Evolutionary conservation across 2,888 invertebrate species (phyloP), one percentile per base, ranked within the genome.

Genomic region (Salticus scenicus): DNA sequence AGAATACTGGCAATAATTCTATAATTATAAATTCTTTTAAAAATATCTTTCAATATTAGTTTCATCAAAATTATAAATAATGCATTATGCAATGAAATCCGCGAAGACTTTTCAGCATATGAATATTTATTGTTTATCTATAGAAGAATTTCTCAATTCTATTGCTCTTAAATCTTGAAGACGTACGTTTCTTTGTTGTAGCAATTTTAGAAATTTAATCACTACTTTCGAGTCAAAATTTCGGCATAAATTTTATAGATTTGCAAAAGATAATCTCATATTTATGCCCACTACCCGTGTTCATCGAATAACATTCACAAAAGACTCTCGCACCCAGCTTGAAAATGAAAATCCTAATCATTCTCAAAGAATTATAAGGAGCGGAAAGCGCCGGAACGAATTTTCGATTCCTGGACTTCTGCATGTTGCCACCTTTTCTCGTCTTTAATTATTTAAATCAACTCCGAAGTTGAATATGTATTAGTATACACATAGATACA

Each of bases 361-460:
- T 24, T 57, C 57, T 17, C 57, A 24, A 57, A 57, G 57, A 57
- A 57, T 57, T 57, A 57, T 24, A 57, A 17, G 17, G 24, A 24
- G 57, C 1, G 12, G 57, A 7, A 7, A 2, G 24, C 57, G 1
- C 57, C 57, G 57, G 57, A 57, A 57, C 57, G 24, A 57, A 24
- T 57, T 57, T 57, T 17, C 57, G 57, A 57, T 57, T 57, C 57
- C 4, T 24, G 57, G 57, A 57, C 57, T 24, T 57, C 17, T 17
- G 57, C 57, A 24, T 57, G 57, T 17, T 57, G 57, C 57, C 57
- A 57, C 57, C 57, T 57, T 57, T 57, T 57, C 57, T 57, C 24
- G 31, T 83, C 76, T 83, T 83, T 83, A 83, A 83, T 83, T 83
- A 83, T 83, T 83, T 76, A 83, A 83, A 83, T 76, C 71, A 83